Evolutionary conservation across 2,888 invertebrate genomes (phyloP).

Genomic region (Halocaridina rubra): DNA sequence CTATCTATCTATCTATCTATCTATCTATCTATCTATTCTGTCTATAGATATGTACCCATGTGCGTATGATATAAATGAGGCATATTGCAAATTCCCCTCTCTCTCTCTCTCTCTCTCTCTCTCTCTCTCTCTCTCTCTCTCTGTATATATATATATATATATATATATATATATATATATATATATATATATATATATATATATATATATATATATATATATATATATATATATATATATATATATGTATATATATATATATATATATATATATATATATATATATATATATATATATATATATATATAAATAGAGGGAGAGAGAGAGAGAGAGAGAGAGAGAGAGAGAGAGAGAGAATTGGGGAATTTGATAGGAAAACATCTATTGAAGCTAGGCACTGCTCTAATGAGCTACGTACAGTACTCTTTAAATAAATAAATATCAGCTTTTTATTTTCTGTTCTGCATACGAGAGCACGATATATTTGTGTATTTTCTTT

Average conservation of each 20-base stretch:
- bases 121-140: background rate
- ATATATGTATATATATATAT: background rate
- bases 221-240: background rate
- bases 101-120: background rate
- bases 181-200: background rate
- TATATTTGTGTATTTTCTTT: too few species aligned
- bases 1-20: too few species aligned
- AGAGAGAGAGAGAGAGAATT: too few species aligned
- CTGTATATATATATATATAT: background rate
- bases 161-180: conserved; percentile 1
- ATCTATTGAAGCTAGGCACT: too few species aligned
- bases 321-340: background rate
- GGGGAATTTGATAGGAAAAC: too few species aligned
- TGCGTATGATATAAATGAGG: too few species aligned
- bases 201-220: background rate
- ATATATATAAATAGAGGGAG: conserved; percentile 8
- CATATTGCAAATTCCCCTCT: background rate
- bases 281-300: conserved; percentile 25
- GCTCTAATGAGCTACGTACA: too few species aligned
- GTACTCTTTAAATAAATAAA: too few species aligned
- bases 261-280: background rate
- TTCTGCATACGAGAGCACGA: too few species aligned
- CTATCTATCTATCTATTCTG: too few species aligned
- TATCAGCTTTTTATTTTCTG: too few species aligned
- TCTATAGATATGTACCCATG: too few species aligned